Evolutionary conservation across 2,888 invertebrate species (phyloP).

Genomic region (Andrena minutula): DNA sequence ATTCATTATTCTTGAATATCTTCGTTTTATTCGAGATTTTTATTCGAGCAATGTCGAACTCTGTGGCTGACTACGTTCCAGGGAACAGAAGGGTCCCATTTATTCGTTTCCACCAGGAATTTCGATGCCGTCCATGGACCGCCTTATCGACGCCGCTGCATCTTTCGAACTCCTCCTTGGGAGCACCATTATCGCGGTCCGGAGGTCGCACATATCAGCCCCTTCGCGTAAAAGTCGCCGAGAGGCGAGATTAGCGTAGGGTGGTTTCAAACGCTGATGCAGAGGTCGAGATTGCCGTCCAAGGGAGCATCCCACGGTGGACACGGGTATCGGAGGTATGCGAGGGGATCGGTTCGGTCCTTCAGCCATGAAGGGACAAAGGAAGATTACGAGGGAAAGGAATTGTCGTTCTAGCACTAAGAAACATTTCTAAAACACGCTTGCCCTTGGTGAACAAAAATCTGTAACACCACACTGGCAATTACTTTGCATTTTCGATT

Average conservation of each 20-base stretch:
- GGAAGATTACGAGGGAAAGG: too few species aligned
- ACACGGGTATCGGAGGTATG: neutral
- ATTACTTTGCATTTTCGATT: too few species aligned
- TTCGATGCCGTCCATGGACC: slow-evolving; percentile 14
- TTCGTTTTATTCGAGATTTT: too few species aligned
- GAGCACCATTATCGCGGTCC: slow-evolving; percentile 20
- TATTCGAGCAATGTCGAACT: too few species aligned
- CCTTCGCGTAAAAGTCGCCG: slow-evolving; percentile 40
- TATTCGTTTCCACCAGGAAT: neutral
- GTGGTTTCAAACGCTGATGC: slow-evolving; percentile 37
- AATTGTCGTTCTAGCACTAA: too few species aligned
- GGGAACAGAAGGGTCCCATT: neutral
- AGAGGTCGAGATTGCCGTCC: slow-evolving; percentile 14
- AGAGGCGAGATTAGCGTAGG: slow-evolving; percentile 34
- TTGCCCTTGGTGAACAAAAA: too few species aligned
- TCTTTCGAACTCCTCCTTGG: neutral
- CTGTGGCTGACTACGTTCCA: neutral
- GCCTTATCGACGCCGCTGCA: slow-evolving; percentile 16
- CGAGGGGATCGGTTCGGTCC: neutral
- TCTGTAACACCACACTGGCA: too few species aligned
- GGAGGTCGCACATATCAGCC: neutral
- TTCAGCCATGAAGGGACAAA: too few species aligned
- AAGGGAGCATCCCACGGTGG: slow-evolving; percentile 2
- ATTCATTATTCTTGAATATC: too few species aligned
- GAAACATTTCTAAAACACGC: too few species aligned